Conservation (phyloP, 2,888 invertebrate genomes). For the Melanostoma mellinum region DNA sequence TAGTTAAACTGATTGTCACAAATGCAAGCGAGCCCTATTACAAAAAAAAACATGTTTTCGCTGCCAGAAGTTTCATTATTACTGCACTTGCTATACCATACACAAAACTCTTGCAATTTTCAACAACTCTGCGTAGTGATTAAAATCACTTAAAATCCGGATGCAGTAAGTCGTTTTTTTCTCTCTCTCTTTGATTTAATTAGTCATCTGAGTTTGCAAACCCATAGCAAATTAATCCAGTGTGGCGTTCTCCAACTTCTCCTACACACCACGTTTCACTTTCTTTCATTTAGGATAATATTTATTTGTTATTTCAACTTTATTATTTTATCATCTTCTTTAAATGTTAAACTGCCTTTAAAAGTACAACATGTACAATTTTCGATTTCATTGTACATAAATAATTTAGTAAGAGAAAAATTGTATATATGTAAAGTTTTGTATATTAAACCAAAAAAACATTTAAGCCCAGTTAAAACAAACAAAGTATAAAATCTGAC, state of each 20-base stretch:
- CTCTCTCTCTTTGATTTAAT: background rate
- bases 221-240: constrained; percentile 13
- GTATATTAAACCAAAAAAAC: constrained; percentile 12
- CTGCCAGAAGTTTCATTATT: no score
- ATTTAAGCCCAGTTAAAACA: constrained; percentile 31
- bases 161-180: no score
- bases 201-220: background rate
- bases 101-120: no score
- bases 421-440: constrained; percentile 46
- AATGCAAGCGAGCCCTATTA: no score
- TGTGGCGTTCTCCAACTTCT: background rate
- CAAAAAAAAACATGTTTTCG: no score
- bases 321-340: background rate
- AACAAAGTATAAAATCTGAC: background rate
- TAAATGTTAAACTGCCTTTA: constrained; percentile 47
- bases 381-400: constrained; percentile 17
- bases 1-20: no score
- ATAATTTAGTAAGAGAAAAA: background rate
- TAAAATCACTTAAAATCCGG: no score
- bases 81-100: no score
- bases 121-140: no score
- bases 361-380: constrained; percentile 49
- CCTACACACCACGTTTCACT: background rate
- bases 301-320: constrained; percentile 19
- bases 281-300: background rate